Evolutionary conservation across 2,888 invertebrate species (phyloP), one percentile per base, ranked within the genome.

Genomic region (Strigamia transsilvanica): DNA sequence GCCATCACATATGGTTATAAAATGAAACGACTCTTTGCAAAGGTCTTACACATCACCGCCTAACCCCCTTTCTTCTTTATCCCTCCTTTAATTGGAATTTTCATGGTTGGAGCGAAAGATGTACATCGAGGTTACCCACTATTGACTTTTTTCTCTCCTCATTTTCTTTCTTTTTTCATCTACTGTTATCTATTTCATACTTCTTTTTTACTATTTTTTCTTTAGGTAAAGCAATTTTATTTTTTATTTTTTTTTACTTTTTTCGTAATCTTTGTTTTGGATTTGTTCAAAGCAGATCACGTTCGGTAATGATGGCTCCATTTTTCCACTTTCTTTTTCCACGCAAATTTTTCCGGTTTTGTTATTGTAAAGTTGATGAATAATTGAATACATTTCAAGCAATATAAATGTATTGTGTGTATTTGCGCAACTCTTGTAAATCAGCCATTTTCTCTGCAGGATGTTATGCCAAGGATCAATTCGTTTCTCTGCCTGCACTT

Each of bases 31-130:
- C 56, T 56, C 21, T 3, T n/a, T 56, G 56, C 56, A 18, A 56
- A 56, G 56, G 56, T 21, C 56, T 56, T n/a, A n/a, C 56, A n/a
- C 56, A n/a, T 21, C 56, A 56, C 56, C 42, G 42, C 42, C 13
- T 42, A 12, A 42, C 42, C 42, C 42, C 42, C 13, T 42, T 42
- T 42, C 42, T 42, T 42, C 42, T 42, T 42, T 42, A 56, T 18
- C n/a, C 56, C 56, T 56, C n/a, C 56, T 56, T 56, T 56, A 56
- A 56, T 56, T 56, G 56, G 56, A 56, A 56, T 56, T 56, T 56
- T 56, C 56, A 56, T 56, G 56, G 56, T 12, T 56, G 18, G 56
- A 56, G 18, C n/a, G 21, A 21, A 56, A 56, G 21, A 56, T 56
- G 56, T 56, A 56, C 56, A 56, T 15, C 5, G 13, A 56, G 56